phyloP scores from a whole-genome alignment of 2,888 invertebrate genomes.

The Dinocampus coccinellae region DNA sequence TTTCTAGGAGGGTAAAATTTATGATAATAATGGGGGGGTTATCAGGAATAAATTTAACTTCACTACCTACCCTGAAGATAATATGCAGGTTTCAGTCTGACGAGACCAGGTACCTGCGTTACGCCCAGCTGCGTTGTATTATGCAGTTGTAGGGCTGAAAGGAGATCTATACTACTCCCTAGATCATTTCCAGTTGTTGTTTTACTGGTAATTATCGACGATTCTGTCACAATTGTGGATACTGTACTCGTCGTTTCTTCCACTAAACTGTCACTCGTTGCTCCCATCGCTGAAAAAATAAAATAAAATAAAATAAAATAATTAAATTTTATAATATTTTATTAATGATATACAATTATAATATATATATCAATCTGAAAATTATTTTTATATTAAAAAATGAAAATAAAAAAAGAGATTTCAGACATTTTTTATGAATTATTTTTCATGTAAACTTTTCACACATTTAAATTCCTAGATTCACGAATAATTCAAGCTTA shows the following conservation, averaged over 20 bases:
- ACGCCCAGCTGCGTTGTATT: slow-evolving; percentile 82
- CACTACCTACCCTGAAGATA: slow-evolving; percentile 78
- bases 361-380: too few species aligned
- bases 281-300: slow-evolving; percentile 57
- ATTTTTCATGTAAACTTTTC: background rate
- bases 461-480: background rate
- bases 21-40: background rate
- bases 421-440: too few species aligned
- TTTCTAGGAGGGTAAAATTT: background rate
- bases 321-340: background rate
- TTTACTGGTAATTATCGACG: slow-evolving; percentile 62
- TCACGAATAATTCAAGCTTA: background rate
- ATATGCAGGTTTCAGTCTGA: slow-evolving; percentile 80
- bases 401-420: background rate
- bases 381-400: too few species aligned
- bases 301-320: background rate
- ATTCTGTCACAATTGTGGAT: slow-evolving; percentile 39
- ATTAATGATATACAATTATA: too few species aligned
- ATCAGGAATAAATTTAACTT: slow-evolving; percentile 5
- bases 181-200: slow-evolving; percentile 59
- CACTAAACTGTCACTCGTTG: slow-evolving; percentile 59
- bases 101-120: slow-evolving; percentile 76
- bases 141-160: slow-evolving; percentile 84
- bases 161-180: slow-evolving; percentile 77
- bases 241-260: slow-evolving; percentile 57